Base-by-base conservation (phyloP, 2,113 vertebrate genomes). In the Danionella cerebrum region DNA sequence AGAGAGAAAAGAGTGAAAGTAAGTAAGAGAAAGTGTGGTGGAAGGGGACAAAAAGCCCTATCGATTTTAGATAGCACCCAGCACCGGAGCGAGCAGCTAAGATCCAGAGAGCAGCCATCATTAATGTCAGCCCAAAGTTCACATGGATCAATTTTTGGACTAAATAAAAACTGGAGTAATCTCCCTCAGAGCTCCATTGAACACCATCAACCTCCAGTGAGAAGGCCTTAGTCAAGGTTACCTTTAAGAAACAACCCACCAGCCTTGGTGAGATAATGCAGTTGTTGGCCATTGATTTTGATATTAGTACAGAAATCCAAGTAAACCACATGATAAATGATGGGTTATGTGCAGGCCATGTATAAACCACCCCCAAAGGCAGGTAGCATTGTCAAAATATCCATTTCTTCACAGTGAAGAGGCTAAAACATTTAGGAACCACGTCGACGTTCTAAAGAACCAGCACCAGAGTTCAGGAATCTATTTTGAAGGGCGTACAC, bases 51-150 rank as follows among this genome's bases (percentile, higher is more conserved):
- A 35, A 48, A 5, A 39, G 11, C 25, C 16, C 47, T 76, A 75
- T 75, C 10, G 72, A 78, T 78, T 75, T 64, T 57, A 50, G 51
- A 70, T 44, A 57, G 72, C 22, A 39, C 29, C 39, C 53, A 48
- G 53, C 59, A 48, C 48, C 50, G 45, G 58, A 65, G 33, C 29
- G 2, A 45, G 59, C 36, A 33, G 53, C 67, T 48, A 48, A 25
- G 53, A 59, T 52, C 19, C 42, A 51, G 57, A 73, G 21, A 58
- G 63, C 27, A 8, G 21, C 24, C 63, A 58, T 75, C 38, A 77
- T 75, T 78, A 75, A 67, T 72, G 41, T 73, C 52, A 67, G 57
- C 12, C 48, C 36, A 70, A 78, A 73, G 67, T 70, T 65, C 67
- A 65, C 27, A 48, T 5, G 39, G 73, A 76, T 73, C 73, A 71